phyloP scores from a whole-genome alignment of 2,888 invertebrate species.

The Ptilodon capucinus region DNA sequence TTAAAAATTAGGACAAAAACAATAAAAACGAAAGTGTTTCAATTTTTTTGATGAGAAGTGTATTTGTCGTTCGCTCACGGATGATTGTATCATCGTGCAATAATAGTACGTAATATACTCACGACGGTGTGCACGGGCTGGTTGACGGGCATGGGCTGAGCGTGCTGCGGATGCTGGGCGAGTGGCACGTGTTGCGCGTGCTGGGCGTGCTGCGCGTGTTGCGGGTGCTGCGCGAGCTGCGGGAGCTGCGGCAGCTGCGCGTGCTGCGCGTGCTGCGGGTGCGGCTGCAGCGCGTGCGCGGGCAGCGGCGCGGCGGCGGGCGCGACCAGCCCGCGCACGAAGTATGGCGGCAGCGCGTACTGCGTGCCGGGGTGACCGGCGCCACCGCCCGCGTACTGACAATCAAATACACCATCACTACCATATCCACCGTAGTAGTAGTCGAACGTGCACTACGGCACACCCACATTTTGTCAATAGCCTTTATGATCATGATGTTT shows the following conservation, averaged over 20 bases:
- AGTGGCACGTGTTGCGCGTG: slow-evolving; percentile 30
- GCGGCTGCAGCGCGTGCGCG: slow-evolving; percentile 47
- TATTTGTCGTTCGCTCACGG: no score
- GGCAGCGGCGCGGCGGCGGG: slow-evolving; percentile 45
- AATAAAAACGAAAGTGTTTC: no score
- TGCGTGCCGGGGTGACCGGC: slow-evolving; percentile 78
- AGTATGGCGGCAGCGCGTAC: slow-evolving; percentile 80
- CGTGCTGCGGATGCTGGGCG: slow-evolving; percentile 40
- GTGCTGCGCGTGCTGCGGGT: slow-evolving; percentile 29
- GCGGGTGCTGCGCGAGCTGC: slow-evolving; percentile 50
- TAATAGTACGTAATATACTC: slow-evolving; percentile 10
- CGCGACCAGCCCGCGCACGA: slow-evolving; percentile 69
- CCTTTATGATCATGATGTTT: no score
- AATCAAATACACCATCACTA: no score
- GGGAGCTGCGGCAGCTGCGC: slow-evolving; percentile 45
- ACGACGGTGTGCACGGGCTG: slow-evolving; percentile 48
- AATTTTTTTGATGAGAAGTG: no score
- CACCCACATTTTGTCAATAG: no score
- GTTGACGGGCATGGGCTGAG: slow-evolving; percentile 43
- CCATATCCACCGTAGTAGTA: no score
- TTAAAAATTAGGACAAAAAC: no score
- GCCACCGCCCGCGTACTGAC: slow-evolving; percentile 67
- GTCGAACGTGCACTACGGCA: no score
- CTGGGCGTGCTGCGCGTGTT: no score
- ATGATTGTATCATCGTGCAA: no score